Base-by-base conservation (phyloP, 92 coral and sea anemone genomes). In the Umimayanthus chanpuru region DNA sequence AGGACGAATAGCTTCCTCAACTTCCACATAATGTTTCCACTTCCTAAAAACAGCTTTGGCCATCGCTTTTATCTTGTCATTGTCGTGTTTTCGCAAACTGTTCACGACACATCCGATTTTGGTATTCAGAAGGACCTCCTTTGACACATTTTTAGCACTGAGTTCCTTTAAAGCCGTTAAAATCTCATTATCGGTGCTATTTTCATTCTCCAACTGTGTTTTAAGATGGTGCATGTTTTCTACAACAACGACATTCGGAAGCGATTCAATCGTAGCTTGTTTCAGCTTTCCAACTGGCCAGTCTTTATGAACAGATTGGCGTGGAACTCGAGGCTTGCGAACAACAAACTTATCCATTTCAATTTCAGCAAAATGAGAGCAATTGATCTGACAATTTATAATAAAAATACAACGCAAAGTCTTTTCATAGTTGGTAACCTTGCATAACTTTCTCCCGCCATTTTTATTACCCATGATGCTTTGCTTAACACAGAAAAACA, bases 211-310 rank as follows among this genome's bases (percentile, higher is more conserved):
- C 82, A 95, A 82, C 76, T 91, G 88, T 64, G 92, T 86, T 73
- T 92, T 95, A 32, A 95, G 86, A 56, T 81, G 90, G 14, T 38
- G 76, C 7, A 95, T 93, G 44, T 93, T 94, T 87, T 95, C 98
- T 25, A 95, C 91, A 20, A 95, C 96, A 67, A 95, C 96, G 20
- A 95, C 98, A 70, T 93, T 92, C 93, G 92, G 78, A 47, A 93
- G 88, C 40, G 91, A 91, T 78, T 88, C 82, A 77, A 91, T 91
- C n/a, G 91, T 91, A 11, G 77, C 78, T 87, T 90, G 93, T 49
- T 90, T 90, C 55, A 90, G 50, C 75, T 87, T 87, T 18, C 73
- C 44, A 36, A 25, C 75, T 28, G 85, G 74, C 28, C 26, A 28
- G 74, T 87, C 82, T 73, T 50, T 76, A 2, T 76, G n/a, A 16